phyloP scores from a whole-genome alignment of 2,888 invertebrate genomes.

The Cyclophora punctaria region DNA sequence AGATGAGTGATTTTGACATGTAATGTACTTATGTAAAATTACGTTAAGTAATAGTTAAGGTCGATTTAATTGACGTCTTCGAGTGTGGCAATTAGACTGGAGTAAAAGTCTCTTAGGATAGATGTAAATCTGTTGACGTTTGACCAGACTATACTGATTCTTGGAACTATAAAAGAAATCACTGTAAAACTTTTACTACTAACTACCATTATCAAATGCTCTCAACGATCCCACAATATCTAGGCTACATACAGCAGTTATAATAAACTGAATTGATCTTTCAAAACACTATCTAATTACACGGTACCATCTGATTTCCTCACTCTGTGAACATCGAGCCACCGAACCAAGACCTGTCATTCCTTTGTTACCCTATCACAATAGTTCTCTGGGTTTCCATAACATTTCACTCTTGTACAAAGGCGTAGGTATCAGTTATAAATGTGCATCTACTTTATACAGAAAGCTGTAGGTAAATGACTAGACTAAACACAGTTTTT shows the following conservation, averaged over 20 bases:
- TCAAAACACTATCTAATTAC: conserved; percentile 31
- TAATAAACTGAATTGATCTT: conserved; percentile 21
- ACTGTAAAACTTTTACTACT: too few relatives aligned
- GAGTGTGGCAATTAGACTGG: too few relatives aligned
- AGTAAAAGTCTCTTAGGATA: too few relatives aligned
- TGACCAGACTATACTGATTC: too few relatives aligned
- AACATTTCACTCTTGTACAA: conserved; percentile 24
- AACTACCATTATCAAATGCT: too few relatives aligned
- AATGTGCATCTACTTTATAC: neutral
- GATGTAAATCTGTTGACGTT: too few relatives aligned
- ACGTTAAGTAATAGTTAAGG: too few relatives aligned
- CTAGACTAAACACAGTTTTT: too few relatives aligned
- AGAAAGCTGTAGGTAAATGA: neutral
- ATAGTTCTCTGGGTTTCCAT: conserved; percentile 47
- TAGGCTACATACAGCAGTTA: conserved; percentile 10
- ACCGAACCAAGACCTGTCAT: conserved; percentile 44
- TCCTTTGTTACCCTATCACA: conserved; percentile 52
- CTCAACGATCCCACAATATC: conserved; percentile 12
- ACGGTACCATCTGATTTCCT: conserved; percentile 40
- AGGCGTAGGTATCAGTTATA: neutral
- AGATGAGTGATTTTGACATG: too few relatives aligned
- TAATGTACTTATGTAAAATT: too few relatives aligned
- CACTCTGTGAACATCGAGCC: conserved; percentile 36
- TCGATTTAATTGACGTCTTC: too few relatives aligned
- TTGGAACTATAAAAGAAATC: too few relatives aligned